phyloP scores from a whole-genome alignment of 2,888 invertebrate species.

The Heliconius charithonia region DNA sequence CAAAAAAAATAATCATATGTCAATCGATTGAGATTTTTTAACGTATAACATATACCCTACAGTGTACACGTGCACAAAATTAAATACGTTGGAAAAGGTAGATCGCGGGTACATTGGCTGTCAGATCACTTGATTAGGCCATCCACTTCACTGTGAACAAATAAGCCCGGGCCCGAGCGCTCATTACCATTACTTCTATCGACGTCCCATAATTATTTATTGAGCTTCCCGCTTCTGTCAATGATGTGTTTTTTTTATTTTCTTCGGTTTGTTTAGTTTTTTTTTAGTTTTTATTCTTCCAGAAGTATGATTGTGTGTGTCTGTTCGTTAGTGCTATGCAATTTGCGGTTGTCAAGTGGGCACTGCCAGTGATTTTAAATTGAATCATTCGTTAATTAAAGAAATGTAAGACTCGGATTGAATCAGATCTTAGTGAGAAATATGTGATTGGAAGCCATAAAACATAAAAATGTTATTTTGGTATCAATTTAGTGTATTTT shows the following conservation, averaged over 20 bases:
- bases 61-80: slow-evolving; percentile 8
- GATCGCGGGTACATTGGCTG: slow-evolving; percentile 46
- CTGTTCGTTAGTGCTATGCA: not conserved
- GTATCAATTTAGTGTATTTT: too few species aligned
- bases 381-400: not conserved
- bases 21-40: slow-evolving; percentile 5
- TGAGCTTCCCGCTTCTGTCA: slow-evolving; percentile 35
- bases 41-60: not conserved
- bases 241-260: slow-evolving; percentile 32
- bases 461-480: not conserved
- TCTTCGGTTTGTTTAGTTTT: not conserved
- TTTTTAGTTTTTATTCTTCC: not conserved
- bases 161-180: slow-evolving; percentile 59
- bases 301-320: not conserved
- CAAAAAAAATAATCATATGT: slow-evolving; percentile 9
- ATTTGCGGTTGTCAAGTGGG: not conserved
- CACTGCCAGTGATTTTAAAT: not conserved
- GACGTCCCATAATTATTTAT: slow-evolving; percentile 40
- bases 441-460: too few species aligned
- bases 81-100: slow-evolving; percentile 3
- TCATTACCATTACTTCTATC: slow-evolving; percentile 43
- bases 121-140: slow-evolving; percentile 60
- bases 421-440: too few species aligned
- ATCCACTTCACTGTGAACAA: slow-evolving; percentile 63
- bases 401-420: too few species aligned